Evolutionary conservation across 2,888 invertebrate genomes (phyloP).

Genomic region (Agelastica alni): DNA sequence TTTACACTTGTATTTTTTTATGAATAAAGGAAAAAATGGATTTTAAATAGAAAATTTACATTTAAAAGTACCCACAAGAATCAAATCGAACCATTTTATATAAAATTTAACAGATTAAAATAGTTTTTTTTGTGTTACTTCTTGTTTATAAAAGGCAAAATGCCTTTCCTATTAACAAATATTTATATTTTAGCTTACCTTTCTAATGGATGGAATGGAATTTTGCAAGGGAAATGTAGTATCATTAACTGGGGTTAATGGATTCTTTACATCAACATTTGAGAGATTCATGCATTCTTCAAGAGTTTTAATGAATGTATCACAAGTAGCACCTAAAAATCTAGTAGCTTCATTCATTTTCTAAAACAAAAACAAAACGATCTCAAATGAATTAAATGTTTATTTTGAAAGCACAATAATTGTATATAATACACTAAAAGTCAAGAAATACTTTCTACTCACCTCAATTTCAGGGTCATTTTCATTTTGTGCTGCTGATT

Average conservation of each 20-base stretch:
- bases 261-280: constrained; percentile 45
- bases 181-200: constrained; percentile 26
- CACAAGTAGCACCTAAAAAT: constrained; percentile 77
- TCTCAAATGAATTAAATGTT: not conserved
- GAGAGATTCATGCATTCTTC: constrained; percentile 77
- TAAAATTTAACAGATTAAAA: no score
- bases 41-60: no score
- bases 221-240: constrained; percentile 41
- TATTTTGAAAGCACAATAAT: not conserved
- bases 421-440: not conserved
- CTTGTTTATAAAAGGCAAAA: no score
- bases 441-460: constrained; percentile 5
- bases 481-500: constrained; percentile 63
- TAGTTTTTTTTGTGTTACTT: no score
- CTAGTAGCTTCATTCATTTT: constrained; percentile 74
- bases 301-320: constrained; percentile 79
- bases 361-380: constrained; percentile 58
- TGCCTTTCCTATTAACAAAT: no score
- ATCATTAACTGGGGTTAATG: constrained; percentile 41
- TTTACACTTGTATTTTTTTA: no score
- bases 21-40: no score
- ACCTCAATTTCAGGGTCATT: constrained; percentile 58
- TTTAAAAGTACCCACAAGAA: no score
- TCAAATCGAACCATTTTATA: no score
- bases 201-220: constrained; percentile 44